phyloP scores from a whole-genome alignment of 2,888 invertebrate species.

The Nymphalis urticae region DNA sequence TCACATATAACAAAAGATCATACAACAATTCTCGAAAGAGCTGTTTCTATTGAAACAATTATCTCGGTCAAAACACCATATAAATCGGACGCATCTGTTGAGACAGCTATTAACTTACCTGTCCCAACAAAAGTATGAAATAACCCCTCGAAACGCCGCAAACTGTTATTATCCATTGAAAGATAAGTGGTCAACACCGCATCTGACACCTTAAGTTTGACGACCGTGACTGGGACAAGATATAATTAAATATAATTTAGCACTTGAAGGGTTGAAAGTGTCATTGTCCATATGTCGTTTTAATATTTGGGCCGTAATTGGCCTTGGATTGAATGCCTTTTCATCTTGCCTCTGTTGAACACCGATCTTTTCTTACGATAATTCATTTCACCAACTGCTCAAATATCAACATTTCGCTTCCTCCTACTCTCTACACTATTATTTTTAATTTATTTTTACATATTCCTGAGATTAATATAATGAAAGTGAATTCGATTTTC shows the following conservation, averaged over 20 bases:
- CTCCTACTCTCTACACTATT: background rate
- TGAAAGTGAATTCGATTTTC: background rate
- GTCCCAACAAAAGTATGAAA: slow-evolving; percentile 55
- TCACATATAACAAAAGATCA: slow-evolving; percentile 4
- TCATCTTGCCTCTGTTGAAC: slow-evolving; percentile 29
- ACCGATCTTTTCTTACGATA: slow-evolving; percentile 1
- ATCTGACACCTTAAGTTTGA: slow-evolving; percentile 69
- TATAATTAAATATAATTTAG: slow-evolving; percentile 72
- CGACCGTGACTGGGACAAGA: slow-evolving; percentile 66
- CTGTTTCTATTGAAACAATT: slow-evolving; percentile 31
- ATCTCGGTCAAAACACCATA: slow-evolving; percentile 32
- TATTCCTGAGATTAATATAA: background rate
- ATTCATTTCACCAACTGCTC: slow-evolving; percentile 9
- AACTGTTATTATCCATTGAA: slow-evolving; percentile 50
- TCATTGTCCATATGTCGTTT: slow-evolving; percentile 69
- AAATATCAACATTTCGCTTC: background rate
- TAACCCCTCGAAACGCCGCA: slow-evolving; percentile 59
- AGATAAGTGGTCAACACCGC: slow-evolving; percentile 74
- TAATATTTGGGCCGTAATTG: slow-evolving; percentile 36
- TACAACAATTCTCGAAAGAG: slow-evolving; percentile 10
- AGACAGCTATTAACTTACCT: slow-evolving; percentile 45
- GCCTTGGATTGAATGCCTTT: slow-evolving; percentile 33
- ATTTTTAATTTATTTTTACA: background rate
- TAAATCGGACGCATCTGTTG: slow-evolving; percentile 43
- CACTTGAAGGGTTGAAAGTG: slow-evolving; percentile 64